Evolutionary conservation across 1,140 invertebrate genomes (phyloP).

Genomic region (Bombus pyrosoma): DNA sequence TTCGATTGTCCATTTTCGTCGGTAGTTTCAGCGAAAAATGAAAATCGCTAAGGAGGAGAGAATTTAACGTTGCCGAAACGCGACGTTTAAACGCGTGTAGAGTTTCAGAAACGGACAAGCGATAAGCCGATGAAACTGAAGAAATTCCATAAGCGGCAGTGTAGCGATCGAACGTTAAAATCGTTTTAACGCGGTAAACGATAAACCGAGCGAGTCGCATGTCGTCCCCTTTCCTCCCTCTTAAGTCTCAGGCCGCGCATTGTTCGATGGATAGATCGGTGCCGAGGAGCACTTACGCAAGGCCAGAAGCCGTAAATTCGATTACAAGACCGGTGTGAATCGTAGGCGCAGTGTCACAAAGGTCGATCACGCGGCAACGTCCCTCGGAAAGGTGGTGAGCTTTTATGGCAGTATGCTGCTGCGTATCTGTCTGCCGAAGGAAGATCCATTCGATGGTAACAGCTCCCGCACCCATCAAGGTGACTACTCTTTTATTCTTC

Average conservation of each 20-base stretch:
- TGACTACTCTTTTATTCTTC: conserved; percentile 12
- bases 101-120: too few relatives aligned
- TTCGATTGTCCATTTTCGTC: background rate
- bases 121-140: too few relatives aligned
- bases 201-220: too few relatives aligned
- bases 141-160: too few relatives aligned
- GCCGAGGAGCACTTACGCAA: conserved; percentile 70
- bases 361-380: conserved; percentile 40
- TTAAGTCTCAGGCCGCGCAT: background rate
- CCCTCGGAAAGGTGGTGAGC: background rate
- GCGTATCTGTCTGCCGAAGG: background rate
- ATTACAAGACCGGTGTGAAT: conserved; percentile 79
- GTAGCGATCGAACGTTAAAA: too few relatives aligned
- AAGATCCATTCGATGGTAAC: conserved; percentile 27
- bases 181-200: too few relatives aligned
- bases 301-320: conserved; percentile 78
- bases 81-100: too few relatives aligned
- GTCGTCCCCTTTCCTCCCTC: too few relatives aligned
- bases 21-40: too few relatives aligned
- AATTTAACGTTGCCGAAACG: too few relatives aligned
- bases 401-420: conserved; percentile 53
- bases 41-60: too few relatives aligned
- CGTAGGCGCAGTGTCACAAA: conserved; percentile 55
- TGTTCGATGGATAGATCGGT: conserved; percentile 12
- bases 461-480: conserved; percentile 1